Evolutionary conservation across 2,113 vertebrate genomes (phyloP).

Genomic region (Aplodontia rufa): DNA sequence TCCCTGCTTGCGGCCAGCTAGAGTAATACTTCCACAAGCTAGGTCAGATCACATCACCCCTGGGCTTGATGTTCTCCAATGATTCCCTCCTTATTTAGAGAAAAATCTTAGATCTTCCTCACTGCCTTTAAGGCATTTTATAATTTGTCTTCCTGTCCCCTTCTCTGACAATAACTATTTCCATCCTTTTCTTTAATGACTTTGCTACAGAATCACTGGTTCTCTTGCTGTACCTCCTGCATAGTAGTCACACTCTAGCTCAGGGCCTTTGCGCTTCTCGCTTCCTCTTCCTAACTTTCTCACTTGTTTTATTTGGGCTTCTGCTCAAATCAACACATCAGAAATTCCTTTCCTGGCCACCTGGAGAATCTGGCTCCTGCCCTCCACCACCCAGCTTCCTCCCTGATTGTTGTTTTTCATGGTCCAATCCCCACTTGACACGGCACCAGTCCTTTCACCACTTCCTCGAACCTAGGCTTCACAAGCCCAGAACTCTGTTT

Average conservation of each 20-base stretch:
- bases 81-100: too few species aligned
- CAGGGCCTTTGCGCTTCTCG: neutral
- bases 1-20: neutral
- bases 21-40: neutral
- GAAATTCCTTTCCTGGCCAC: neutral
- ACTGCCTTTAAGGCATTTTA: neutral
- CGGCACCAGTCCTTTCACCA: neutral
- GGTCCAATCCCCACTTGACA: neutral
- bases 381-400: neutral
- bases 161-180: neutral
- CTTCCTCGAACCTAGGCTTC: neutral
- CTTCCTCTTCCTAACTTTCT: neutral
- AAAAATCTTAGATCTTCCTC: neutral
- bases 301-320: neutral
- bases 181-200: too few species aligned
- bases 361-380: neutral
- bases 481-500: neutral
- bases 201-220: neutral
- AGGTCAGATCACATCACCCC: neutral
- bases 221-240: neutral
- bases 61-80: neutral
- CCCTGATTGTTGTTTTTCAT: neutral
- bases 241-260: neutral
- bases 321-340: neutral
- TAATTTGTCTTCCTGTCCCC: neutral